Evolutionary conservation across 2,113 vertebrate species (phyloP).

Genomic region (Triplophysa rosa): DNA sequence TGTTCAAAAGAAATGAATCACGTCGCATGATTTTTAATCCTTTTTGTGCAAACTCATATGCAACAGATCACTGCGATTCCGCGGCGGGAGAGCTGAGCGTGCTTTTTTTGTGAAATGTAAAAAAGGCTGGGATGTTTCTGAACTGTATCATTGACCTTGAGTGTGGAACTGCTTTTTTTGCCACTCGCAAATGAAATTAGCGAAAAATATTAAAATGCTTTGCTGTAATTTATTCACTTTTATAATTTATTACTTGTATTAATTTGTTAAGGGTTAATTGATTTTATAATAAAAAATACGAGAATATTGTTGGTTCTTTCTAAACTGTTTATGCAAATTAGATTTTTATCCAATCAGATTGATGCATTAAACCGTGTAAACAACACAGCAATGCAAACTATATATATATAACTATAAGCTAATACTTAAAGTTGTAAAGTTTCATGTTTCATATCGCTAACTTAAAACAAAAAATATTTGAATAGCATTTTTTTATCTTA

Average conservation of each 20-base stretch:
- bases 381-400: neutral
- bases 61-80: slow-evolving; percentile 7
- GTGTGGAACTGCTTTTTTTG: slow-evolving; percentile 8
- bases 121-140: neutral
- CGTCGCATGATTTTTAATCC: slow-evolving; percentile 17
- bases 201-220: neutral
- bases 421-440: too few species aligned
- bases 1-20: slow-evolving; percentile 30
- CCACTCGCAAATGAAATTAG: neutral
- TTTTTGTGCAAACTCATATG: slow-evolving; percentile 3
- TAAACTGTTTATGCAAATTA: neutral
- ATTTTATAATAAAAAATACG: slow-evolving; percentile 1
- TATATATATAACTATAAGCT: too few species aligned
- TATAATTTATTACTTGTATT: neutral
- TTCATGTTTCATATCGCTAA: too few species aligned
- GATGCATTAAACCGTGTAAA: neutral
- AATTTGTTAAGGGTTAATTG: neutral
- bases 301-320: slow-evolving; percentile 22
- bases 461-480: too few species aligned
- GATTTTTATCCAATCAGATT: neutral
- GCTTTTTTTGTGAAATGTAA: slow-evolving; percentile 17
- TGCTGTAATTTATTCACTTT: neutral
- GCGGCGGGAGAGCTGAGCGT: neutral
- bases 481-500: too few species aligned
- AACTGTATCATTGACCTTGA: neutral